Percentiles rank a stretch among this genome's conserved stretches.
Evolutionary conservation across 2,797 vertebrate genomes (phyloP).

Genomic region (Falco concolor): DNA sequence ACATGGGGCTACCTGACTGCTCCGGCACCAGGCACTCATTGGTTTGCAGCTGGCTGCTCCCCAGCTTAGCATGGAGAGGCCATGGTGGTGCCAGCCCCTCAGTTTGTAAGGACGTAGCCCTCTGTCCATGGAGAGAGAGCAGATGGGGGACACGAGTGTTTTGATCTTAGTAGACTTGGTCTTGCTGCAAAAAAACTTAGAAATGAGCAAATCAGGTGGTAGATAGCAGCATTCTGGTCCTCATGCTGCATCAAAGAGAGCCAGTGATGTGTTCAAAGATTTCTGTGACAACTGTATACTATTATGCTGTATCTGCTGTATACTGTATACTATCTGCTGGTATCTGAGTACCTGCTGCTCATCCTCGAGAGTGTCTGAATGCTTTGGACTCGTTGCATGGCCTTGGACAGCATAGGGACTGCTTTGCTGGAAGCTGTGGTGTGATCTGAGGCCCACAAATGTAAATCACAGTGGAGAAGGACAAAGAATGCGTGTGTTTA

Average conservation of each 20-base stretch:
- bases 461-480: neutral
- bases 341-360: neutral
- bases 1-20: rapidly evolving
- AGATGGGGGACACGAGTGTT: neutral
- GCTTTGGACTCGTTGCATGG: neutral
- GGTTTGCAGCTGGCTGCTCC: neutral
- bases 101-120: neutral
- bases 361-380: neutral
- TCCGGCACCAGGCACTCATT: neutral
- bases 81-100: neutral
- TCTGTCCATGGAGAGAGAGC: neutral
- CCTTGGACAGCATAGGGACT: neutral
- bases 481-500: neutral
- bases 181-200: neutral
- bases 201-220: neutral
- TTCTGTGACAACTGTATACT: conserved; percentile 36
- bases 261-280: conserved; percentile 32
- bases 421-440: neutral
- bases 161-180: neutral
- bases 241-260: neutral
- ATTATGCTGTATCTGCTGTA: neutral
- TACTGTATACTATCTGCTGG: neutral
- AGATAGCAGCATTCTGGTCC: neutral
- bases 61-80: neutral
- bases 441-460: neutral